Percentiles rank a stretch among this genome's conserved stretches.
phyloP scores from a whole-genome alignment of 2,113 vertebrate genomes.

The Terrapene triunguis region DNA sequence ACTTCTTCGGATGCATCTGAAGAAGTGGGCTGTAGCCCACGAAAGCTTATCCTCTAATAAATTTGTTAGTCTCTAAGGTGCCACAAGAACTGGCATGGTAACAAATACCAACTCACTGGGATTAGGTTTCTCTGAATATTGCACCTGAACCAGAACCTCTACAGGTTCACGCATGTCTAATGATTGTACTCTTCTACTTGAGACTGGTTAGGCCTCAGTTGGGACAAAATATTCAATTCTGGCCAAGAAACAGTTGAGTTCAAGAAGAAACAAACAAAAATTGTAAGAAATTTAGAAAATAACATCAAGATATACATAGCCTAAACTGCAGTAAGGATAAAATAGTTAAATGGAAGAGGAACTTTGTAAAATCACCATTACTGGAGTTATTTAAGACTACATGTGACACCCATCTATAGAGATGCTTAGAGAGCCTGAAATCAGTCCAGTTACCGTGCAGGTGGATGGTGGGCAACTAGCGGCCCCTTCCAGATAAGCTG shows the following conservation, averaged over 20 bases:
- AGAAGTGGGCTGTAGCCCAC: too few species aligned
- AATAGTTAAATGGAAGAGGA: not conserved
- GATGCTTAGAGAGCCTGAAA: not conserved
- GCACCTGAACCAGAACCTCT: not conserved
- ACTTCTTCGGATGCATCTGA: too few species aligned
- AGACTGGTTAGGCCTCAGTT: not conserved
- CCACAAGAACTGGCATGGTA: not conserved
- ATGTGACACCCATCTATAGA: not conserved
- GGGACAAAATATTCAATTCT: not conserved
- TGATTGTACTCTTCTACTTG: not conserved
- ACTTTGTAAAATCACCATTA: not conserved
- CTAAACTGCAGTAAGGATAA: not conserved
- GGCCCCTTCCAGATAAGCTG: not conserved
- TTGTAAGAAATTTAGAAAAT: not conserved
- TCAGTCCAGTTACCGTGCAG: not conserved
- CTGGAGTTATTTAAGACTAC: not conserved
- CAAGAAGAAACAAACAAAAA: not conserved
- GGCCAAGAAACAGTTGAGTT: not conserved
- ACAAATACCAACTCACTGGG: not conserved
- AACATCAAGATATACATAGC: not conserved
- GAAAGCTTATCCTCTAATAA: too few species aligned
- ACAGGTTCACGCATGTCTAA: not conserved
- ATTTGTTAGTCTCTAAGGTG: too few species aligned
- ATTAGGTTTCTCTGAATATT: not conserved
- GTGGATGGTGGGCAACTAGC: accelerated